Conservation (phyloP, 1,140 invertebrate genomes). For the Drosophila hydei region DNA sequence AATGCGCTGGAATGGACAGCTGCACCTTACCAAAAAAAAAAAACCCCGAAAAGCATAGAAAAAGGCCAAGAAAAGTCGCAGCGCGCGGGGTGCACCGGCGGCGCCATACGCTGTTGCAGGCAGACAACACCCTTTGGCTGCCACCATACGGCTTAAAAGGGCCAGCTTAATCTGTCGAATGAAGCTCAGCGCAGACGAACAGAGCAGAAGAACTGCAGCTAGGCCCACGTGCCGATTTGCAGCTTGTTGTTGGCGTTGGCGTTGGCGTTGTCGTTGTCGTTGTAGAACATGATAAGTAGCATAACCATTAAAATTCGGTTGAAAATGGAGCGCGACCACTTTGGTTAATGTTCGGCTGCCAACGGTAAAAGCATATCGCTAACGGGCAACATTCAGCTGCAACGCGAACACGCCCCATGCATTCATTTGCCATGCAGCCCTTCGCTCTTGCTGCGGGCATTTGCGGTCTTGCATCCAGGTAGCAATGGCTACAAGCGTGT, state of each 20-base stretch:
- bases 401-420: slow-evolving; percentile 29
- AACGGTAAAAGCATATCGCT: slow-evolving; percentile 60
- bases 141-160: too few species aligned
- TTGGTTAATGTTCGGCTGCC: slow-evolving; percentile 69
- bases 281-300: slow-evolving; percentile 77
- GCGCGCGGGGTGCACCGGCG: not conserved
- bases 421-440: slow-evolving; percentile 18
- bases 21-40: not conserved
- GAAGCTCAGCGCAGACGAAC: too few species aligned
- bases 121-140: too few species aligned
- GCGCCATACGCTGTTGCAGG: not conserved
- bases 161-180: too few species aligned
- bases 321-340: slow-evolving; percentile 78
- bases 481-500: slow-evolving; percentile 6
- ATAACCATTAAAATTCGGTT: slow-evolving; percentile 76
- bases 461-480: slow-evolving; percentile 12
- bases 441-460: not conserved
- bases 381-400: slow-evolving; percentile 14
- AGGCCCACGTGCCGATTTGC: too few species aligned
- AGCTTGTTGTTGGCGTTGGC: slow-evolving; percentile 4
- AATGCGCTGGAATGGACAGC: slow-evolving; percentile 11
- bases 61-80: not conserved
- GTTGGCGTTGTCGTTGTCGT: slow-evolving; percentile 23
- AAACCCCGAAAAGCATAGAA: not conserved
- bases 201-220: too few species aligned